A percentile compares a stretch with the other conserved stretches of the same genome.
Evolutionary conservation across 1,140 invertebrate genomes (phyloP).

Genomic region (Bombus soroeensis): DNA sequence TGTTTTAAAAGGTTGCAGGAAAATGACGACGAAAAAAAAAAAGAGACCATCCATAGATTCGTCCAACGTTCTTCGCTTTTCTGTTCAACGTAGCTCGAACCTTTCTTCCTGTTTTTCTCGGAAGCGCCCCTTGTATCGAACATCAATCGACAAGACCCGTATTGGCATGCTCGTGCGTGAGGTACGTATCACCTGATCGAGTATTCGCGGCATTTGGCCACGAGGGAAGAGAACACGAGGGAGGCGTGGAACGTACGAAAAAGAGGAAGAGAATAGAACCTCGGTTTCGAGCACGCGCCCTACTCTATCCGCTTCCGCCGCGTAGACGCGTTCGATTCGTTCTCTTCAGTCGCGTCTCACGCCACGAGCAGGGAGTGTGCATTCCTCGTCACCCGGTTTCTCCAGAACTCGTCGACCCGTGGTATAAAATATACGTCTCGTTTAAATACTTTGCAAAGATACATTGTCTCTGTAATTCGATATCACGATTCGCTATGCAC

Average conservation of each 20-base stretch:
- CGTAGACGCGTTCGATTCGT: constrained; percentile 71
- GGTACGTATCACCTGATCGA: constrained; percentile 29
- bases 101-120: not conserved
- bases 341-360: constrained; percentile 69
- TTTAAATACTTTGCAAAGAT: no score
- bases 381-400: constrained; percentile 21
- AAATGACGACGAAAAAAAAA: no score
- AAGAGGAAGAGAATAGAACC: constrained; percentile 53
- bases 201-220: constrained; percentile 26
- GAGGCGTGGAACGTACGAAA: constrained; percentile 38
- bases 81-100: not conserved
- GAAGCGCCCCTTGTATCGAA: not conserved
- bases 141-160: constrained; percentile 4
- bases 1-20: not conserved
- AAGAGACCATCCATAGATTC: not conserved
- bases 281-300: constrained; percentile 65
- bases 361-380: constrained; percentile 52
- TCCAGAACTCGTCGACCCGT: not conserved
- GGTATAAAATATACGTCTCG: no score
- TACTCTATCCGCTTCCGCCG: constrained; percentile 60
- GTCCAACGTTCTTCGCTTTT: not conserved
- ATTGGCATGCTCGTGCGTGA: not conserved
- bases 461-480: no score
- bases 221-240: constrained; percentile 4
- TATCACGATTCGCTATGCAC: no score